Conservation (phyloP, 2,888 invertebrate species). For the Pandemis cinnamomeana region DNA sequence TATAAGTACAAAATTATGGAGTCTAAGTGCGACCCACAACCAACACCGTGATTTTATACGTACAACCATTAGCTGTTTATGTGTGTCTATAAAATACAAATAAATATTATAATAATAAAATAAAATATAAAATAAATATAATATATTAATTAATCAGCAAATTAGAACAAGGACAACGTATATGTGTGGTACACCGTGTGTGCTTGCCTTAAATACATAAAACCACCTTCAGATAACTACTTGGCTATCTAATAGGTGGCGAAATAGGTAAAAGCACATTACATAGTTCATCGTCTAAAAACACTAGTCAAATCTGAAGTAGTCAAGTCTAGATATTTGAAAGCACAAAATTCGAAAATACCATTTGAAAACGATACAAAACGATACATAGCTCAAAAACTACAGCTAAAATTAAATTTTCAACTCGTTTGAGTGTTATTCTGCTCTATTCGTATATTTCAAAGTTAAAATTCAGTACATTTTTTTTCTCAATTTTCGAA, state of each 20-base stretch:
- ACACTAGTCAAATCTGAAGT: too few relatives aligned
- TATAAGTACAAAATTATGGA: conserved; percentile 38
- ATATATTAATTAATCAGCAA: conserved; percentile 8
- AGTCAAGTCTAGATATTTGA: too few relatives aligned
- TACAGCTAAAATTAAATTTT: too few relatives aligned
- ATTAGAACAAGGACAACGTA: conserved; percentile 7
- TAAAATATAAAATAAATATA: conserved; percentile 12
- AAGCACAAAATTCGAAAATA: too few relatives aligned
- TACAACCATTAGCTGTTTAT: conserved; percentile 47
- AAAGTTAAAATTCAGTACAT: too few relatives aligned
- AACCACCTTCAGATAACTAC: not conserved
- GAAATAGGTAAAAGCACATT: not conserved
- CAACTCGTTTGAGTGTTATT: too few relatives aligned
- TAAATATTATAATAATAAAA: conserved; percentile 35
- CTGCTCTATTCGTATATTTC: too few relatives aligned
- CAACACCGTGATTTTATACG: conserved; percentile 44
- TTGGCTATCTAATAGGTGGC: not conserved
- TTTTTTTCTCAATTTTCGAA: too few relatives aligned
- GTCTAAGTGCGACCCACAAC: conserved; percentile 43
- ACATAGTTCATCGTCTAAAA: too few relatives aligned
- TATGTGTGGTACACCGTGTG: conserved; percentile 32
- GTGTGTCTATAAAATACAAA: conserved; percentile 48
- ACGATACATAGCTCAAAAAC: too few relatives aligned
- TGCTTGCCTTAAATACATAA: conserved; percentile 11
- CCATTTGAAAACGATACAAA: too few relatives aligned